Base-by-base conservation (phyloP, 2,113 vertebrate species). In the Muscicapa adusta region DNA sequence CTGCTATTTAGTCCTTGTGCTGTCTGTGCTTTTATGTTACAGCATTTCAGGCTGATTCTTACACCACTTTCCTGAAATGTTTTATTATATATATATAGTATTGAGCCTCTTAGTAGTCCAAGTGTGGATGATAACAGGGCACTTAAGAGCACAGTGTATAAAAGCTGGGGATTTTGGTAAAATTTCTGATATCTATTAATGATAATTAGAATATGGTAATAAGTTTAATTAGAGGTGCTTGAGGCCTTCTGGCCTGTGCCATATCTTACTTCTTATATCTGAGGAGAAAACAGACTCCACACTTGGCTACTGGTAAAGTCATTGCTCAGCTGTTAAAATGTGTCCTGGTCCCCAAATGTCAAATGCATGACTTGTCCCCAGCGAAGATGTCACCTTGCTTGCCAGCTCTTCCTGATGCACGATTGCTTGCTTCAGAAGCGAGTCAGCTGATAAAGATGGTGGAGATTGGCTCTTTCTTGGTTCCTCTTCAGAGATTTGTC, bases 401-500 rank as follows among this genome's bases (percentile, higher is more conserved):
- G 53, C 26, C 24, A 60, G 38, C 54, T 67, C 51, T 47, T 61
- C 20, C 61, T 78, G 4, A 17, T 78, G 86, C 19, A 5, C 26
- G n/a, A 3, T 29, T 31, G 13, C 1, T 1, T 18, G 20, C 23
- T 53, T 54, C 16, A 43, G 40, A 81, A 67, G 31, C 15, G 28
- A 60, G 36, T 48, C 31, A 70, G 13, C 65, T 80, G 58, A 28
- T 68, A 38, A 43, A n/a, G 72, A 5, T 51, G 28, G 28, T 36
- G 33, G 10, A 54, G n/a, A 3, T 58, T 33, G 38, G 6, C 9
- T 75, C 31, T 89, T 70, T 82, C 66, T 89, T 88, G 58, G 12
- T 95, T 65, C 74, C 75, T 45, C 70, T 61, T 88, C 95, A 98
- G 99, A 96, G 99, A 99, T 81, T 94, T 99, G 75, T 98, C 98